phyloP scores from a whole-genome alignment of 2,113 vertebrate genomes.

The Siniperca chuatsi region DNA sequence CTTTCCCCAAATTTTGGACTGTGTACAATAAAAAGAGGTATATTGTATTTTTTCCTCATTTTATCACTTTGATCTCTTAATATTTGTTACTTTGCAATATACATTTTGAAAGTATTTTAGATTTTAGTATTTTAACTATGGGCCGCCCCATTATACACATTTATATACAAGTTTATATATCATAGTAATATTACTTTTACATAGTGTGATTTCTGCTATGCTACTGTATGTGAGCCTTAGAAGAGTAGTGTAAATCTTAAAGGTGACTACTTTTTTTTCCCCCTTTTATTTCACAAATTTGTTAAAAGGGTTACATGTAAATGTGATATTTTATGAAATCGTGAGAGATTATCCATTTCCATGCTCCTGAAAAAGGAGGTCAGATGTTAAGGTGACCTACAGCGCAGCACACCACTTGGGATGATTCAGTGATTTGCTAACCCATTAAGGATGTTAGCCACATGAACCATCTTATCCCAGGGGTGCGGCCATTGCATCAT shows the following conservation, averaged over 20 bases:
- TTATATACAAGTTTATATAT: neutral
- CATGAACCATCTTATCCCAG: slow-evolving; percentile 7
- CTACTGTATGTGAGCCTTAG: neutral
- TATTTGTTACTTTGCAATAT: neutral
- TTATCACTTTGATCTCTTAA: neutral
- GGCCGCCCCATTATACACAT: neutral
- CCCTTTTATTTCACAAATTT: neutral
- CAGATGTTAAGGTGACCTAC: neutral
- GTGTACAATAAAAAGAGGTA: slow-evolving; percentile 53
- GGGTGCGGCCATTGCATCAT: slow-evolving; percentile 13
- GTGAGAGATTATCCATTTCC: neutral
- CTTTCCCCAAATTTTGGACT: slow-evolving; percentile 28
- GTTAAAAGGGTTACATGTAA: neutral
- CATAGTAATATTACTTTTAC: neutral
- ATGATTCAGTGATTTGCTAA: neutral
- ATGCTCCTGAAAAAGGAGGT: neutral
- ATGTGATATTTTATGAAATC: neutral
- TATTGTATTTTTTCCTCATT: neutral
- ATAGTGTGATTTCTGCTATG: neutral
- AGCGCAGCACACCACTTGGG: neutral
- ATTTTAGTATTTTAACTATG: too few species aligned
- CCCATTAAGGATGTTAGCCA: neutral
- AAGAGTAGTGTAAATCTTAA: neutral
- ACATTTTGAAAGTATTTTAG: neutral
- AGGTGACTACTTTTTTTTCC: neutral